A percentile compares a stretch with the other conserved stretches of the same genome.
Evolutionary conservation across 2,797 vertebrate genomes (phyloP).

Genomic region (Hyperoplus immaculatus): DNA sequence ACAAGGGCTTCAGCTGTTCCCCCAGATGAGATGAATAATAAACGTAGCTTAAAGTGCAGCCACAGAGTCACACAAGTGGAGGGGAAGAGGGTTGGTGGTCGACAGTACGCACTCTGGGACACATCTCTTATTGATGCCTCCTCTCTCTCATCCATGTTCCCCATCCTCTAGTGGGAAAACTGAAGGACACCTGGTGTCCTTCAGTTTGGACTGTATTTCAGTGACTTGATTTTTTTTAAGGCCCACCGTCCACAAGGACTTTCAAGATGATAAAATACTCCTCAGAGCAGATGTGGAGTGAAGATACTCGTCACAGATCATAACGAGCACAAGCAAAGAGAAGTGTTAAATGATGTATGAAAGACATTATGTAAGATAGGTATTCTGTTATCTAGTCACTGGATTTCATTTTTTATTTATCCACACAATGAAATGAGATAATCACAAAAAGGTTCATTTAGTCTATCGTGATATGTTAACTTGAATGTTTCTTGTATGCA

Average conservation of each 20-base stretch:
- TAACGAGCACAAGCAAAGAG: neutral
- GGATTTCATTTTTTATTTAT: neutral
- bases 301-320: neutral
- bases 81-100: neutral
- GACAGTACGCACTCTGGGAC: neutral
- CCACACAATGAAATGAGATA: too few species aligned
- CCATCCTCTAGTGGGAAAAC: neutral
- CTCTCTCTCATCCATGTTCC: neutral
- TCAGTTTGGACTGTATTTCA: neutral
- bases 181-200: neutral
- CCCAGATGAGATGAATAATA: conserved; percentile 1
- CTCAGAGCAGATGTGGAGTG: too few species aligned
- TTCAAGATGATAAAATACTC: neutral
- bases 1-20: neutral
- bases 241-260: neutral
- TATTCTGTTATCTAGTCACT: neutral
- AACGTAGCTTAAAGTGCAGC: neutral
- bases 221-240: neutral
- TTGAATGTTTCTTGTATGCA: too few species aligned
- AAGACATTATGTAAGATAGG: neutral
- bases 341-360: neutral
- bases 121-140: neutral
- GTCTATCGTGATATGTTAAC: too few species aligned
- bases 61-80: conserved; percentile 2
- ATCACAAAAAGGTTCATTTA: too few species aligned